These are phyloP conservation scores for Patella caerulea DNA, from an alignment of 2,888 invertebrate species.

Conservation along the genomic window DNA sequence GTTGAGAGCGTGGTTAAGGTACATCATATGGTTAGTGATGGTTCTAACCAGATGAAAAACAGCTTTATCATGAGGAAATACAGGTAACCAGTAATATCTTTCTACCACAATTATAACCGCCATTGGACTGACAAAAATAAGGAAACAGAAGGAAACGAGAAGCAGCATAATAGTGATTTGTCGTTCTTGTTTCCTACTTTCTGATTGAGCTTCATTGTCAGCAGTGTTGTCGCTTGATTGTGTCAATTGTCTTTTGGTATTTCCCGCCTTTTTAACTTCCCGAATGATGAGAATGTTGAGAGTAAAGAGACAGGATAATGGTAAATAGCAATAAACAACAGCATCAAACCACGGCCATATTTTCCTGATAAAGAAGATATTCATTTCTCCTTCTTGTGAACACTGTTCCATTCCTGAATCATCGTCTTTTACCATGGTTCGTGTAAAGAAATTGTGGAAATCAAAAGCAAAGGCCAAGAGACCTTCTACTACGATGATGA, in stretches of 20 bases:
- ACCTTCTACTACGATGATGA: slow-evolving; percentile 18
- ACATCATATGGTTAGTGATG: slow-evolving; percentile 29
- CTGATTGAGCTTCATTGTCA: neutral
- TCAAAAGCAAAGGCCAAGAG: slow-evolving; percentile 20
- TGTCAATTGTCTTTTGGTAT: slow-evolving; percentile 9
- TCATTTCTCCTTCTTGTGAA: slow-evolving; percentile 1
- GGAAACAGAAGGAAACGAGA: slow-evolving; percentile 30
- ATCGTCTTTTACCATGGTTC: slow-evolving; percentile 20
- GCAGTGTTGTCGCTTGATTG: neutral
- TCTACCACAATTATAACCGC: slow-evolving; percentile 32
- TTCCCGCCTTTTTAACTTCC: slow-evolving; percentile 15
- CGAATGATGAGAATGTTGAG: slow-evolving; percentile 28
- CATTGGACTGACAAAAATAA: slow-evolving; percentile 29
- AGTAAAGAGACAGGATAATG: slow-evolving; percentile 17
- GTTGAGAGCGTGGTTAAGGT: slow-evolving; percentile 33
- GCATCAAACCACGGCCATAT: slow-evolving; percentile 33
- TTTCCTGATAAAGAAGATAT: slow-evolving; percentile 17
- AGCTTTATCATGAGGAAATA: slow-evolving; percentile 21
- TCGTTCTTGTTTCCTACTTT: slow-evolving; percentile 6
- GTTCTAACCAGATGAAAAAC: slow-evolving; percentile 24
- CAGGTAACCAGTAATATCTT: slow-evolving; percentile 18
- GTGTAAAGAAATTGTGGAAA: slow-evolving; percentile 23
- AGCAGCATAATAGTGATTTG: slow-evolving; percentile 32
- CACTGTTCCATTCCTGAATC: slow-evolving; percentile 18
- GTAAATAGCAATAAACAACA: slow-evolving; percentile 27